Conservation (phyloP, 2,888 invertebrate genomes). For the Acanthosepion lycidas region DNA sequence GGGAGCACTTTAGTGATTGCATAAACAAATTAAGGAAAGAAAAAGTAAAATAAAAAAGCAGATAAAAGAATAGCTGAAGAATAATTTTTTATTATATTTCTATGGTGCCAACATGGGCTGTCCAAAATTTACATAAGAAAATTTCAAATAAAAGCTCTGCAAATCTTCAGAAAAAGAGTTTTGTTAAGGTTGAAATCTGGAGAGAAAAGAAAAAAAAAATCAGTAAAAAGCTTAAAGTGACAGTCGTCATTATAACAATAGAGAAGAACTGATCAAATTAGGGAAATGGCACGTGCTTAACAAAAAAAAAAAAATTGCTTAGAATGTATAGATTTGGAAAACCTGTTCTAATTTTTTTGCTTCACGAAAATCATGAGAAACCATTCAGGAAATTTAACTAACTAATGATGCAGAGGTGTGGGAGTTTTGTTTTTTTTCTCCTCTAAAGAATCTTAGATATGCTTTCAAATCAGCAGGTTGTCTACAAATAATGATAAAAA, state of each 20-base stretch:
- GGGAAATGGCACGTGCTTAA: neutral
- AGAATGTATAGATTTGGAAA: neutral
- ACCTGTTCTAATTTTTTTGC: neutral
- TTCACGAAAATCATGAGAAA: neutral
- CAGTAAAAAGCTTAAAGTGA: neutral
- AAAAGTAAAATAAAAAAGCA: neutral
- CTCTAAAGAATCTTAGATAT: neutral
- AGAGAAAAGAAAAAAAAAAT: neutral
- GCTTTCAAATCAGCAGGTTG: no score
- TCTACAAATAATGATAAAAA: no score
- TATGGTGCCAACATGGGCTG: slow-evolving; percentile 11
- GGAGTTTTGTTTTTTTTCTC: neutral
- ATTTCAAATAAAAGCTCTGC: neutral
- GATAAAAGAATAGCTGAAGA: neutral
- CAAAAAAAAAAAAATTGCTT: neutral
- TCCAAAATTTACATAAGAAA: neutral
- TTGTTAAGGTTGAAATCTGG: neutral
- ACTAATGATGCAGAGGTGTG: neutral
- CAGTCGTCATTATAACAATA: neutral
- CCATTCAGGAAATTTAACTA: neutral
- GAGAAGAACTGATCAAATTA: neutral
- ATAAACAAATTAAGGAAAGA: neutral
- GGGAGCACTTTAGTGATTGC: neutral
- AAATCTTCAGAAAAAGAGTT: neutral
- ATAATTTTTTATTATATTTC: neutral